A percentile compares a stretch with the other conserved stretches of the same genome.
These are phyloP conservation scores for Sciurus niger DNA, from an alignment of 2,113 vertebrate species.

Conservation along the genomic window DNA sequence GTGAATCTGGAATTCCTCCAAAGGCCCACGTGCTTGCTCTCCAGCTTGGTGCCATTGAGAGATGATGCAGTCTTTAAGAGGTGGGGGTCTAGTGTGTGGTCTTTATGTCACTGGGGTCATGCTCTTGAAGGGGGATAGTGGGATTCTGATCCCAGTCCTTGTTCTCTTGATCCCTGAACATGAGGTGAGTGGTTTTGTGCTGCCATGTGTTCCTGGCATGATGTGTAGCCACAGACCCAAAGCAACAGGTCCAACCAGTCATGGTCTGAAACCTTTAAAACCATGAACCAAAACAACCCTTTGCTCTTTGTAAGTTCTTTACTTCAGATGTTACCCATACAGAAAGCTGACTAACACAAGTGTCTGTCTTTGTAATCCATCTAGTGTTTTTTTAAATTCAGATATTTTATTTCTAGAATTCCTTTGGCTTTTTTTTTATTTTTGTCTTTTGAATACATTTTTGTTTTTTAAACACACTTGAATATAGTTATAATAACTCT, in stretches of 20 bases:
- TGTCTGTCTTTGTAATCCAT: neutral
- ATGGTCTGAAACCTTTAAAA: neutral
- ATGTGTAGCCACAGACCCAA: neutral
- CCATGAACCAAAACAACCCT: neutral
- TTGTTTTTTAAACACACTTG: neutral
- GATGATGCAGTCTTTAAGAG: neutral
- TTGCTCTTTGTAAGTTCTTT: neutral
- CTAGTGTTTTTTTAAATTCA: neutral
- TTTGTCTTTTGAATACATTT: neutral
- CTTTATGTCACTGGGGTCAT: neutral
- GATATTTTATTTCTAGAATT: neutral
- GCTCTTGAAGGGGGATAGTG: neutral
- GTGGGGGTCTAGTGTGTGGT: too few relatives aligned
- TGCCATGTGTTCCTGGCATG: neutral
- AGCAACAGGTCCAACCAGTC: neutral
- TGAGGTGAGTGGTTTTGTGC: neutral
- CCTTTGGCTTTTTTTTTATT: neutral
- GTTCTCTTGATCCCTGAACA: neutral
- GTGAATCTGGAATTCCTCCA: neutral
- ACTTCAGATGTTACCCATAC: neutral
- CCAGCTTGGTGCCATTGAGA: neutral
- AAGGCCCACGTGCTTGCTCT: neutral
- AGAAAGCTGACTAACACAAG: neutral
- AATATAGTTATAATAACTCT: neutral
- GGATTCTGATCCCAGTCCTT: neutral